Conservation (phyloP, 2,888 invertebrate genomes). For the Busseola fusca region DNA sequence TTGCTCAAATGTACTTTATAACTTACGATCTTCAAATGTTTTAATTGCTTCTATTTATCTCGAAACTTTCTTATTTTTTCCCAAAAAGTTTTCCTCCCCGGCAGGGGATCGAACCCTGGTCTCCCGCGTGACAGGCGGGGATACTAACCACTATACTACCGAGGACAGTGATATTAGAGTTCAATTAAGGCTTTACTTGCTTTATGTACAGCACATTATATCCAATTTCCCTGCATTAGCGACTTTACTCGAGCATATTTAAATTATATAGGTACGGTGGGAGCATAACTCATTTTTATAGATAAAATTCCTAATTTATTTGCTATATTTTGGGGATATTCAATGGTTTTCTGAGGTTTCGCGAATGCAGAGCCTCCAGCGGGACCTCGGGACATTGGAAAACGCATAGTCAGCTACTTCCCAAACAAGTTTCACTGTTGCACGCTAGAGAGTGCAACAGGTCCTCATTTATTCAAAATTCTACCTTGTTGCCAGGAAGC, state of each 20-base stretch:
- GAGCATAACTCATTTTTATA: not conserved
- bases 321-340: not conserved
- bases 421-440: slow-evolving; percentile 9
- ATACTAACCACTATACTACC: slow-evolving; percentile 63
- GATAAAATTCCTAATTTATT: not conserved
- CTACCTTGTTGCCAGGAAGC: not conserved
- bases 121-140: slow-evolving; percentile 89
- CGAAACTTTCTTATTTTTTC: not conserved
- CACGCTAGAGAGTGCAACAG: slow-evolving; percentile 18
- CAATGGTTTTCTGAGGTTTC: not conserved
- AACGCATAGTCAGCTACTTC: not conserved
- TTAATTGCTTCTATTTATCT: not conserved
- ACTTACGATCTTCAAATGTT: not conserved
- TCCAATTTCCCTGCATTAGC: not conserved
- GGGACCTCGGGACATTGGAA: not conserved
- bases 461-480: slow-evolving; percentile 1
- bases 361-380: slow-evolving; percentile 9
- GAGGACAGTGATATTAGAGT: slow-evolving; percentile 1
- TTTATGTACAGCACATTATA: not conserved
- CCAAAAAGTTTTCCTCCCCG: not conserved
- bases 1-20: not conserved
- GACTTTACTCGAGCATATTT: no score
- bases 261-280: not conserved
- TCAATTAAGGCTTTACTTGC: not conserved
- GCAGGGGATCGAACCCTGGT: slow-evolving; percentile 56